Conservation (phyloP, 2,797 vertebrate genomes). For the Denticeps clupeoides region DNA sequence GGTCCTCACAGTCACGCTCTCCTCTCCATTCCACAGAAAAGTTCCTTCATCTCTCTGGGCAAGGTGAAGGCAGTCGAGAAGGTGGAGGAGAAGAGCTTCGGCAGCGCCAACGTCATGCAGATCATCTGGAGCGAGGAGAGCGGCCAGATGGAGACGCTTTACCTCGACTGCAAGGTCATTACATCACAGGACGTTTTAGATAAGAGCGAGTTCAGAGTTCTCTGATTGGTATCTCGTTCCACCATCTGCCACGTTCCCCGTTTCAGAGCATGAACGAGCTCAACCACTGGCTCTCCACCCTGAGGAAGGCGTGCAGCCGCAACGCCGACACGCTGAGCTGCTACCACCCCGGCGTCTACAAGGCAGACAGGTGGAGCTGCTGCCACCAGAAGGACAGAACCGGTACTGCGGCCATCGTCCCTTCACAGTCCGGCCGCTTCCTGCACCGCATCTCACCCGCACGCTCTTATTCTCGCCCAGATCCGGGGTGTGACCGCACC, state of each 20-base stretch:
- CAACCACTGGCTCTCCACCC: conserved; percentile 73
- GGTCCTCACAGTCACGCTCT: not conserved
- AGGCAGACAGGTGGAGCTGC: conserved; percentile 76
- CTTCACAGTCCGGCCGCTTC: not conserved
- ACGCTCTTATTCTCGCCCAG: conserved; percentile 10
- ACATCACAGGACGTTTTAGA: not conserved
- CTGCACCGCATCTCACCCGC: not conserved
- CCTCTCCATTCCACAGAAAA: conserved; percentile 44
- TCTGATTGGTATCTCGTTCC: not conserved
- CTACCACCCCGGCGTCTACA: conserved; percentile 72
- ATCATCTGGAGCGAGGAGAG: conserved; percentile 54
- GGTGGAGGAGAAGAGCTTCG: conserved; percentile 76
- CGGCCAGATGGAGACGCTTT: conserved; percentile 55
- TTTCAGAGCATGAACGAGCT: conserved; percentile 68
- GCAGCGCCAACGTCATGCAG: conserved; percentile 71
- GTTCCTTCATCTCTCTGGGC: conserved; percentile 49
- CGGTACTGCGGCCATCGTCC: conserved; percentile 43
- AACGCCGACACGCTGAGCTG: conserved; percentile 57
- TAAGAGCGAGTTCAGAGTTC: conserved; percentile 20
- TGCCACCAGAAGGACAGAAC: conserved; percentile 71
- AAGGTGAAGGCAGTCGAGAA: conserved; percentile 67
- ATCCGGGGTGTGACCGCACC: conserved; percentile 63
- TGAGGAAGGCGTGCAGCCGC: conserved; percentile 64
- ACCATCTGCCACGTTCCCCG: not conserved
- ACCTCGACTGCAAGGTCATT: conserved; percentile 75